Evolutionary conservation across 2,888 invertebrate species (phyloP), one percentile per base, ranked within the genome.

Genomic region (Palloptera scutellata): DNA sequence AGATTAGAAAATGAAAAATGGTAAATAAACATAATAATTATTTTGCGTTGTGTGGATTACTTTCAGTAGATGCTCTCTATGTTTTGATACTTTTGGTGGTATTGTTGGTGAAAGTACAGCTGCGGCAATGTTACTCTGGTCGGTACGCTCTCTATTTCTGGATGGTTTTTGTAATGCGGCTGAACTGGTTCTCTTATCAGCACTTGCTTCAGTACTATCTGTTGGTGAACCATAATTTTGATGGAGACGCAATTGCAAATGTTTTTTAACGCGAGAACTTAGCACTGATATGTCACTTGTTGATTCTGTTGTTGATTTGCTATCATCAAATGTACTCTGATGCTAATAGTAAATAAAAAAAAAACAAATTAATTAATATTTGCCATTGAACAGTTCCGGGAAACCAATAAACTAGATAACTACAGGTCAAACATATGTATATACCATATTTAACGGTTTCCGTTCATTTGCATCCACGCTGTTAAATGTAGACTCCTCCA

Each of bases 211-310:
- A 13, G 41, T 17, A 8, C 59, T 42, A 0, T 11, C 11, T 48
- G 48, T 5, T 11, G 11, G 15, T 11, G 20, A 10, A 13, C 11
- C 30, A 11, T 42, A 4, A 2, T 30, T 30, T 30, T 30, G n/a
- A n/a, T n/a, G 17, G 4, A 58, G 64, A 5, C 64, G 51, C 12
- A 51, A 58, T 4, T 57, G 48, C 13, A 64, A 41, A 58, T 64
- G 64, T 1, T 51, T 57, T 58, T 48, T 48, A 6, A 58, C 57
- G 1, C 58, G 52, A 15, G 58, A 52, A 13, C 15, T 64, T 9
- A 20, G 19, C 41, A 58, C 13, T n/a, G 42, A 41, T 52, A 57
- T 9, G 1, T 11, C 15, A 58, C 42, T 12, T 17, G 41, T 41
- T 58, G 1, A 9, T 45, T 10, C 40, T 58, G 45, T 40, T 58